Percentiles rank a stretch among this genome's conserved stretches.
Evolutionary conservation across 2,113 vertebrate genomes (phyloP).

Genomic region (Odocoileus virginianus): DNA sequence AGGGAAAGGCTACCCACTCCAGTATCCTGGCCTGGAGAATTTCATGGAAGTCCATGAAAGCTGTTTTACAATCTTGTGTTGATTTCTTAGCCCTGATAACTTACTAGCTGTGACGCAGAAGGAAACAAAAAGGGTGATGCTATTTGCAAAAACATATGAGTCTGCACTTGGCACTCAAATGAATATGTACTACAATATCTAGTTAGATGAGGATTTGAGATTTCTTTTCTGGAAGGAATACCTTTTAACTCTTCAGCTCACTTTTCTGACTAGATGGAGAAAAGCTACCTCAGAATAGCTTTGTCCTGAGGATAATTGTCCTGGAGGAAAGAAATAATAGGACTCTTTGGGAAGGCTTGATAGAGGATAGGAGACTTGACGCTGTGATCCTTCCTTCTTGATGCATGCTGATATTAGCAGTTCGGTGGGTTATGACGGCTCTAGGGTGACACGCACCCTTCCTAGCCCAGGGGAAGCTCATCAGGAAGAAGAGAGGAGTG

Average conservation of each 20-base stretch:
- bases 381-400: not conserved
- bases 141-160: not conserved
- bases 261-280: not conserved
- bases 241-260: not conserved
- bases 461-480: not conserved
- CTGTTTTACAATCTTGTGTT: not conserved
- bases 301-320: conserved; percentile 19
- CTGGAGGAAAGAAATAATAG: not conserved
- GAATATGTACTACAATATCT: not conserved
- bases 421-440: not conserved
- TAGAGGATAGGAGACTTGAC: not conserved
- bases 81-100: not conserved
- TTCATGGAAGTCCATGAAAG: not conserved
- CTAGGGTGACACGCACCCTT: not conserved
- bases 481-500: not conserved
- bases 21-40: not conserved
- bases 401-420: not conserved
- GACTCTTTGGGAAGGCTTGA: not conserved
- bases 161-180: not conserved
- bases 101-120: not conserved
- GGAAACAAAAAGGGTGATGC: not conserved
- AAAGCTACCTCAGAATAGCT: conserved; percentile 6
- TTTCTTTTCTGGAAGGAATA: conserved; percentile 8
- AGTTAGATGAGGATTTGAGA: not conserved
- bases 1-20: not conserved